A percentile compares a stretch with the other conserved stretches of the same genome.
phyloP scores from a whole-genome alignment of 64 coral and sea anemone genomes.

The Anthopleura sola region DNA sequence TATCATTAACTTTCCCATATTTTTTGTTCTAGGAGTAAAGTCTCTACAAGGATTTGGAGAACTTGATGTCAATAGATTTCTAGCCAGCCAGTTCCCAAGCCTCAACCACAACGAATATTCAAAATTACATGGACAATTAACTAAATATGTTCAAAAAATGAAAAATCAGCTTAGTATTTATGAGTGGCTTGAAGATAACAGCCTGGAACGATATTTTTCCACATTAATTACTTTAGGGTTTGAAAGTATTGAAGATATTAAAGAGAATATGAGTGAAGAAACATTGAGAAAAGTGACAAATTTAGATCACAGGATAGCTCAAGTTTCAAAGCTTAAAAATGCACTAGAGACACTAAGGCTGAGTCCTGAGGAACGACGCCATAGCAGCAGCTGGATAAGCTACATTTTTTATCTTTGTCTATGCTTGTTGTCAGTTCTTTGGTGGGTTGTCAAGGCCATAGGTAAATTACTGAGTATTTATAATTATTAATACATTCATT shows the following conservation, averaged over 20 bases:
- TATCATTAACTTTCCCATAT: not conserved
- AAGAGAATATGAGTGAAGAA: conserved; percentile 20
- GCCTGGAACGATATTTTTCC: conserved; percentile 37
- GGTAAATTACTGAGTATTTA: not conserved
- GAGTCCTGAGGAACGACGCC: not conserved
- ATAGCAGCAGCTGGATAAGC: not conserved
- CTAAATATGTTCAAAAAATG: conserved; percentile 38
- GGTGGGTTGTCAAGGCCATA: conserved; percentile 31
- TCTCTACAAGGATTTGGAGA: conserved; percentile 33
- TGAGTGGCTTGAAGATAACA: conserved; percentile 33
- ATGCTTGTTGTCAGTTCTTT: conserved; percentile 29
- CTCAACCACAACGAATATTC: not conserved
- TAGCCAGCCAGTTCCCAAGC: conserved; percentile 37
- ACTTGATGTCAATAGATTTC: conserved; percentile 45
- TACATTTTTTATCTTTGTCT: not conserved
- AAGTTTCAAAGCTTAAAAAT: conserved; percentile 22
- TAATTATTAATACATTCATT: not conserved
- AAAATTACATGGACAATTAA: conserved; percentile 41
- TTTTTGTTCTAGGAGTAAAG: conserved; percentile 27
- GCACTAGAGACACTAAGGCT: not conserved
- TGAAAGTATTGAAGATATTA: conserved; percentile 31
- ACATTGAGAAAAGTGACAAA: conserved; percentile 13
- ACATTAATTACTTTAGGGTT: conserved; percentile 45
- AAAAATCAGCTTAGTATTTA: conserved; percentile 52
- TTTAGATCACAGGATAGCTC: not conserved